Percentiles rank a stretch among this genome's conserved stretches.
Evolutionary conservation across 2,113 vertebrate species (phyloP).

Genomic region (Thalassarche chlororhynchos): DNA sequence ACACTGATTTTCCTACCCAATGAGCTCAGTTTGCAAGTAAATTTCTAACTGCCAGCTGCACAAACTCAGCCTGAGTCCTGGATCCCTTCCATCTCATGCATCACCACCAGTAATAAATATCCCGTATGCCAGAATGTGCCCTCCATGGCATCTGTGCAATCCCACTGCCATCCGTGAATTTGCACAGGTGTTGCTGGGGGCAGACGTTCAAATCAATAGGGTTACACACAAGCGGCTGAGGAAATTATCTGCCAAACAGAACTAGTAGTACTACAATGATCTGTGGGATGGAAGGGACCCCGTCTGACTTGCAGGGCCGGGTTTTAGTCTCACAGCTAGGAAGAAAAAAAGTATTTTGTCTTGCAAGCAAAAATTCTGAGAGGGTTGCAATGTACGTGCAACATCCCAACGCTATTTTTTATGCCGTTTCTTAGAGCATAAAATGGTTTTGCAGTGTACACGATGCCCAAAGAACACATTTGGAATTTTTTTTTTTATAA

Average conservation of each 20-base stretch:
- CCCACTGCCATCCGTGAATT: constrained; percentile 16
- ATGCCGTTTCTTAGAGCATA: neutral
- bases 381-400: neutral
- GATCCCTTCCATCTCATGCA: constrained; percentile 64
- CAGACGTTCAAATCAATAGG: neutral
- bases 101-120: constrained; percentile 62
- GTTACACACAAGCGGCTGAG: constrained; percentile 1
- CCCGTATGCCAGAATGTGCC: constrained; percentile 35
- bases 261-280: neutral
- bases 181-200: constrained; percentile 47
- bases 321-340: neutral
- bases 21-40: constrained; percentile 51
- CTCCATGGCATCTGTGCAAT: constrained; percentile 43
- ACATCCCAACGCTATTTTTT: neutral
- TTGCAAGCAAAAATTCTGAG: neutral
- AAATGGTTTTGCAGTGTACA: neutral
- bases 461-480: neutral
- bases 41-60: constrained; percentile 70
- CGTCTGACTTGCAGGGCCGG: neutral
- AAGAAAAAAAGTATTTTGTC: neutral
- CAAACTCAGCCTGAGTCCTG: constrained; percentile 63
- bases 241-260: neutral
- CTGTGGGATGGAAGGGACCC: neutral
- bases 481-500: neutral
- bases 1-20: constrained; percentile 55